Base-by-base conservation (phyloP, 2,888 invertebrate genomes). In the Agrotis clavis region DNA sequence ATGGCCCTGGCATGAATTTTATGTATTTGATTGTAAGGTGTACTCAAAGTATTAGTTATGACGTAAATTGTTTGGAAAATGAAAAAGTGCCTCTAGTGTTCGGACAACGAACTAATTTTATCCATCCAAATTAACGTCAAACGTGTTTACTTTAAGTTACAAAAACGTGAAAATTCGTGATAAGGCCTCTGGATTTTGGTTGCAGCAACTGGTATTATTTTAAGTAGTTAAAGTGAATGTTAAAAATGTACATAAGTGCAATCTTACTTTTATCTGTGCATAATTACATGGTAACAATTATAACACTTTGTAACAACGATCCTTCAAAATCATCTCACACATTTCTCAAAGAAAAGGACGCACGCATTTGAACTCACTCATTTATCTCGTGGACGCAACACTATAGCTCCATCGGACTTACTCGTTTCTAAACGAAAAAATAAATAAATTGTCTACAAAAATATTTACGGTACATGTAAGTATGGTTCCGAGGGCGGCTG, bases 251-350 rank as follows among this genome's bases (percentile, higher is more conserved):
- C 3, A 1, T 41, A 11, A 16, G 1, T 9, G 71, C 21, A 60
- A 54, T 2, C 9, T 54, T 13, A 4, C 51, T 21, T 53, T n/a
- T 6, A 53, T 50, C 1, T 9, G 48, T 66, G 53, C 59, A 48
- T 56, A 53, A 53, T 47, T 18, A 19, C 4, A 62, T 63, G 54
- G 13, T 18, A 60, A 66, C 18, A 35, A 65, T 11, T 45, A 54
- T 54, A 62, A 71, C 73, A 53, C 82, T 54, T 60, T 48, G 57
- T 11, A 30, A 54, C 56, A 60, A n/a, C 13, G 19, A 56, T 41
- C 4, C n/a, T 74, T 41, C 57, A 51, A 69, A 54, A 54, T 74
- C 35, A 81, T 81, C 81, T 64, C 82, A 47, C 16, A 57, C 11
- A 61, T 11, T 54, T 25, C 18, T 60, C 63, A 66, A 35, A 9